Percentiles rank a stretch among this genome's conserved stretches.
Conservation (phyloP, 2,888 invertebrate genomes). For the Junonia oenone region DNA sequence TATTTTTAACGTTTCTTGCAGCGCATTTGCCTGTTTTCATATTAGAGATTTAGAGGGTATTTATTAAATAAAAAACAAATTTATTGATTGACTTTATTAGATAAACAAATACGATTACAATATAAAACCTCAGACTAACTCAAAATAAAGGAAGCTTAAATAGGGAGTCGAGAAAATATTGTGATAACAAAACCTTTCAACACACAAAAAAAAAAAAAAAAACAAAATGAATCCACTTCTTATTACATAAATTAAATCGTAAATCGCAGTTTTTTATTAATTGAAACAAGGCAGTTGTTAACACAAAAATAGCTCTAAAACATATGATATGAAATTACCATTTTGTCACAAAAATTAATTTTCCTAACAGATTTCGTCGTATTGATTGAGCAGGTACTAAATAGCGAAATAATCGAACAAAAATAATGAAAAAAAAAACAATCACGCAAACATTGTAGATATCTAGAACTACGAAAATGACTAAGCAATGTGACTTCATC, state of each 20-base stretch:
- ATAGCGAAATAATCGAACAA: conserved; percentile 40
- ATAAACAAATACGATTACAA: conserved; percentile 21
- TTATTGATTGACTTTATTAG: conserved; percentile 23
- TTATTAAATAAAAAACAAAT: conserved; percentile 14
- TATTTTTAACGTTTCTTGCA: too few relatives aligned
- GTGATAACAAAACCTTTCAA: not conserved
- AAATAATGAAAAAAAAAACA: conserved; percentile 32
- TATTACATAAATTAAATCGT: not conserved
- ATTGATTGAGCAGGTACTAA: conserved; percentile 52
- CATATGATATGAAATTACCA: not conserved
- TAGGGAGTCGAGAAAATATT: not conserved
- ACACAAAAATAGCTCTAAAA: not conserved
- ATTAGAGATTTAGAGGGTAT: too few relatives aligned
- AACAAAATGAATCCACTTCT: not conserved
- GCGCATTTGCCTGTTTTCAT: too few relatives aligned
- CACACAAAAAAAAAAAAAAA: not conserved
- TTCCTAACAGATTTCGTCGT: conserved; percentile 25
- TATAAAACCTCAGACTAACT: conserved; percentile 13
- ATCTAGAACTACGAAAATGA: conserved; percentile 65
- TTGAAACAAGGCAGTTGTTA: not conserved
- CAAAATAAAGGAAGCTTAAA: conserved; percentile 7
- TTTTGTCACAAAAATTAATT: not conserved
- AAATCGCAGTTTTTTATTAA: not conserved
- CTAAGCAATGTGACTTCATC: conserved; percentile 68
- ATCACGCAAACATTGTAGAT: conserved; percentile 18